Base-by-base conservation (phyloP, 2,113 vertebrate species). In the Chloropsis hardwickii region DNA sequence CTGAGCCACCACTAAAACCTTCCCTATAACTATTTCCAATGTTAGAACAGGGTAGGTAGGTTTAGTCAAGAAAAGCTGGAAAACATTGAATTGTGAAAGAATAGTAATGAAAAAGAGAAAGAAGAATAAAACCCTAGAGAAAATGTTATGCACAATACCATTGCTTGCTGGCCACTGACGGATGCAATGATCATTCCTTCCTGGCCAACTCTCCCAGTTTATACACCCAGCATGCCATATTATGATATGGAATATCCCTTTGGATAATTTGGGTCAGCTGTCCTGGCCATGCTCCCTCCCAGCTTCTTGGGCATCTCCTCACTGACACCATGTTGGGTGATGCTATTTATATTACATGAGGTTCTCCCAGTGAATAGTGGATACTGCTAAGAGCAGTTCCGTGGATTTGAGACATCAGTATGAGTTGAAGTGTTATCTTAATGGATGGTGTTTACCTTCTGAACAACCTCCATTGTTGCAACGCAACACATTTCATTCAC, bases 401-500 rank as follows among this genome's bases (percentile, higher is more conserved):
- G 20, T 21, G 50, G 16, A 21, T 85, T 42, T 37, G 16, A 69
- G 40, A 72, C 9, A 37, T n/a, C 18, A 45, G 44, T 72, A 84
- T 0, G 1, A n/a, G 9, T 8, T 28, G 31, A 86, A 65, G 9
- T 47, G 11, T 11, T 10, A 0, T 73, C 21, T 51, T 37, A 33
- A 51, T 44, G 17, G 27, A 33, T 60, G 7, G 3, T 37, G 12
- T 44, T 83, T 71, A 44, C 4, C 12, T 80, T 62, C 18, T 77
- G 48, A 72, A 77, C 18, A 58, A 33, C 9, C 25, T 27, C 35
- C 1, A 0, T 35, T 69, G 12, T 42, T 60, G 51, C 6, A 74
- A 20, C 27, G 6, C 11, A 82, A 57, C 33, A 8, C 8, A n/a
- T 33, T 47, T 57, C 18, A 61, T 51, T 25, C 19, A 48, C 4